Conservation (phyloP, 2,113 vertebrate species). For the Solenodon paradoxus region DNA sequence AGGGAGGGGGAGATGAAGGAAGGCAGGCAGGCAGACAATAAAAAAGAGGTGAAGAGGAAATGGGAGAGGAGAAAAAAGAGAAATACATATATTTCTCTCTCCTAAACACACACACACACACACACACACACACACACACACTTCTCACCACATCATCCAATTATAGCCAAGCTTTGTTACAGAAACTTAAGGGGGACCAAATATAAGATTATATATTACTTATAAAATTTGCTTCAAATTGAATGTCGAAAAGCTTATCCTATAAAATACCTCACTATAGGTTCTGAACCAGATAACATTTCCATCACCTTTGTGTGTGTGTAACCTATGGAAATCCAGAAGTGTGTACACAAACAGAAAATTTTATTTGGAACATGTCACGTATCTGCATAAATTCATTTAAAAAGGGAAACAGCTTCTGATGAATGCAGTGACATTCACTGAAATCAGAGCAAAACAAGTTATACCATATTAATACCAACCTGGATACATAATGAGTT, state of each 20-base stretch:
- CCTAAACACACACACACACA: background rate
- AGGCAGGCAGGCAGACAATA: background rate
- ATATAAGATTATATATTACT: slow-evolving; percentile 34
- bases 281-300: slow-evolving; percentile 39
- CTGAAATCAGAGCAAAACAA: slow-evolving; percentile 66
- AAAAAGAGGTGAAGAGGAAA: background rate
- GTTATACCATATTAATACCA: slow-evolving; percentile 53
- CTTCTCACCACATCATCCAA: background rate
- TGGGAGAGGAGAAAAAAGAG: too few relatives aligned
- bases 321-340: slow-evolving; percentile 35
- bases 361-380: slow-evolving; percentile 47
- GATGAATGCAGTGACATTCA: slow-evolving; percentile 71
- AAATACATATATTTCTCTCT: background rate
- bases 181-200: slow-evolving; percentile 13
- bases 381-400: slow-evolving; percentile 60
- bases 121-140: background rate
- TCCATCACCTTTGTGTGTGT: slow-evolving; percentile 3
- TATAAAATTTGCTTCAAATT: slow-evolving; percentile 48
- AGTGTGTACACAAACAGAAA: slow-evolving; percentile 25
- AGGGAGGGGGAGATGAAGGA: rapidly evolving
- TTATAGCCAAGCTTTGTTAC: background rate
- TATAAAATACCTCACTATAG: slow-evolving; percentile 8
- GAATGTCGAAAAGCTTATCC: slow-evolving; percentile 18
- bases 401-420: slow-evolving; percentile 66
- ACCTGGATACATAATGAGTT: slow-evolving; percentile 51